These are phyloP conservation scores for Frankliniella fusca DNA, from an alignment of 2,888 invertebrate genomes.

Conservation along the genomic window DNA sequence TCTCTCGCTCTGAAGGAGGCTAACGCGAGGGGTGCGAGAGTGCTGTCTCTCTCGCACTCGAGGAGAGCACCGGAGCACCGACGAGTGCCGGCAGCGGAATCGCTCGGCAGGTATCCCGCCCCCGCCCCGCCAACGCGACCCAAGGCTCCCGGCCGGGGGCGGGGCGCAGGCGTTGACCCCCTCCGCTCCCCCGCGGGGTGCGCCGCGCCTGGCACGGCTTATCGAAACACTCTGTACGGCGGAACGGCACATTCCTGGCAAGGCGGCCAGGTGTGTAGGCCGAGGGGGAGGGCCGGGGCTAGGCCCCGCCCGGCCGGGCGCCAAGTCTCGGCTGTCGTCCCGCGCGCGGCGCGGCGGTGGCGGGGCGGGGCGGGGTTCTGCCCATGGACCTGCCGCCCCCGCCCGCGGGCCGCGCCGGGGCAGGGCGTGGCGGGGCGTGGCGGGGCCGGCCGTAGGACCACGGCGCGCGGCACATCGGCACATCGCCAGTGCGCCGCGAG, in stretches of 20 bases:
- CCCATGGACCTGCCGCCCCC: neutral
- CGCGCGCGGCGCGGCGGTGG: neutral
- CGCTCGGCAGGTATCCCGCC: too few species aligned
- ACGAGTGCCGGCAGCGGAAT: too few species aligned
- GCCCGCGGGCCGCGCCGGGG: neutral
- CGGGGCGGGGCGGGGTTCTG: neutral
- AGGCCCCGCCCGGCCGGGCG: neutral
- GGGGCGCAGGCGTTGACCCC: conserved; percentile 1
- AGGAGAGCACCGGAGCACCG: too few species aligned
- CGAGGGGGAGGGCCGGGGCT: neutral
- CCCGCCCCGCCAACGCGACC: too few species aligned
- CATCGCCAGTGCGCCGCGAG: neutral
- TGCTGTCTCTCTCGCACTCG: too few species aligned
- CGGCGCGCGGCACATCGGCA: neutral
- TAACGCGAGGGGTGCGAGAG: too few species aligned
- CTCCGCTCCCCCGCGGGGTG: neutral
- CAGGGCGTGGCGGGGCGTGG: conserved; percentile 13
- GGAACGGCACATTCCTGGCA: conserved; percentile 15
- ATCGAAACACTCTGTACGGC: conserved; percentile 14
- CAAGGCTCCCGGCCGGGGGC: neutral
- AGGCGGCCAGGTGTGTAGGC: conserved; percentile 25
- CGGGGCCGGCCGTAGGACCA: too few species aligned
- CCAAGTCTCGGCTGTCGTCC: neutral
- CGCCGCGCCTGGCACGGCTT: neutral
- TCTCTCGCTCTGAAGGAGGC: too few species aligned